Evolutionary conservation across 2,113 vertebrate genomes (phyloP).

Genomic region (Panthera tigris): DNA sequence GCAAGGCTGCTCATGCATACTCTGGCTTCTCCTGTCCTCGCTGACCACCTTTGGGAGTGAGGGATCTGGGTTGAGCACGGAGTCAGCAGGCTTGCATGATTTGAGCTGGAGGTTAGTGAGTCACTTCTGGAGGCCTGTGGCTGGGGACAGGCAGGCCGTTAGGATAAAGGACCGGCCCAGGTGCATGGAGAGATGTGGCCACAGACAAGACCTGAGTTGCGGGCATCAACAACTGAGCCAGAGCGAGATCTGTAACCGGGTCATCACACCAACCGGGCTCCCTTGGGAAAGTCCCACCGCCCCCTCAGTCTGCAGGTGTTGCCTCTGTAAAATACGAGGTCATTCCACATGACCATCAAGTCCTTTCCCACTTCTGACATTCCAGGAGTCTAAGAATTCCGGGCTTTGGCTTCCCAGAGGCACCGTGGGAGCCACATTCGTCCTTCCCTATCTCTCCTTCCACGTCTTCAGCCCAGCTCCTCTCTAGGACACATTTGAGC

Average conservation of each 20-base stretch:
- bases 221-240: background rate
- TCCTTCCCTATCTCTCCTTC: background rate
- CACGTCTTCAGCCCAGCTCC: background rate
- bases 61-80: background rate
- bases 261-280: background rate
- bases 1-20: background rate
- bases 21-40: background rate
- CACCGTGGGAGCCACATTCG: too few species aligned
- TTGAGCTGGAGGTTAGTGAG: background rate
- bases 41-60: background rate
- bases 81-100: background rate
- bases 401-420: background rate
- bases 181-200: background rate
- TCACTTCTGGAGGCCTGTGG: background rate
- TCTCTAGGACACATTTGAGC: background rate
- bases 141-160: background rate
- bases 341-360: background rate
- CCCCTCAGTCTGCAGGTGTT: background rate
- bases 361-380: background rate
- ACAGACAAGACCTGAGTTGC: background rate
- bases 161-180: background rate
- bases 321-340: background rate
- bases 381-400: background rate
- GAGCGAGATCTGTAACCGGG: background rate
- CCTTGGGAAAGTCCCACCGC: background rate